Conservation (phyloP, 1,140 invertebrate species). For the Cotesia typhae region DNA sequence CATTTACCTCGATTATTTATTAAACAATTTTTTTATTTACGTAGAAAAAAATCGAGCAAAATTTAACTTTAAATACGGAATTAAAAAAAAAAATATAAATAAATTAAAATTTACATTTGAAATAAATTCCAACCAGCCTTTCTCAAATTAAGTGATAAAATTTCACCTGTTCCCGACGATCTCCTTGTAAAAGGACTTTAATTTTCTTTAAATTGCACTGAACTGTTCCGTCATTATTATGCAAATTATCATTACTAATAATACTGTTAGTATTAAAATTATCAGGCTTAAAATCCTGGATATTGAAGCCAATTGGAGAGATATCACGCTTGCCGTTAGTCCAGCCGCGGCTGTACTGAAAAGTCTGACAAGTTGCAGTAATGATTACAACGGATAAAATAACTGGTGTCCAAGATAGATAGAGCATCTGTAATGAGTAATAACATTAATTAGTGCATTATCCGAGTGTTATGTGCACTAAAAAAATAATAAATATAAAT, state of each 20-base stretch:
- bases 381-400: conserved; percentile 42
- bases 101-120: too few species aligned
- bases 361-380: conserved; percentile 69
- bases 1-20: too few species aligned
- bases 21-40: background rate
- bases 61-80: background rate
- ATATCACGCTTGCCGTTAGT: conserved; percentile 74
- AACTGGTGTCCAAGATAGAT: conserved; percentile 25
- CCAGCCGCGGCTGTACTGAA: conserved; percentile 80
- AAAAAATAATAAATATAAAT: background rate
- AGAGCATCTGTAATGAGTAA: conserved; percentile 42
- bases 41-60: too few species aligned
- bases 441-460: background rate
- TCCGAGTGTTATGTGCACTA: background rate
- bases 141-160: background rate
- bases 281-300: conserved; percentile 48
- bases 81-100: too few species aligned
- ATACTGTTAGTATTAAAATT: conserved; percentile 13
- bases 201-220: conserved; percentile 64
- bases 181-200: conserved; percentile 65
- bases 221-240: conserved; percentile 21
- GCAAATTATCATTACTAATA: background rate
- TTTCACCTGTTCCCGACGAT: conserved; percentile 62
- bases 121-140: too few species aligned
- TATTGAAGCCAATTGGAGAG: conserved; percentile 36